A percentile compares a stretch with the other conserved stretches of the same genome.
Evolutionary conservation across 2,113 vertebrate genomes (phyloP).

Genomic region (Pseudopodoces humilis): DNA sequence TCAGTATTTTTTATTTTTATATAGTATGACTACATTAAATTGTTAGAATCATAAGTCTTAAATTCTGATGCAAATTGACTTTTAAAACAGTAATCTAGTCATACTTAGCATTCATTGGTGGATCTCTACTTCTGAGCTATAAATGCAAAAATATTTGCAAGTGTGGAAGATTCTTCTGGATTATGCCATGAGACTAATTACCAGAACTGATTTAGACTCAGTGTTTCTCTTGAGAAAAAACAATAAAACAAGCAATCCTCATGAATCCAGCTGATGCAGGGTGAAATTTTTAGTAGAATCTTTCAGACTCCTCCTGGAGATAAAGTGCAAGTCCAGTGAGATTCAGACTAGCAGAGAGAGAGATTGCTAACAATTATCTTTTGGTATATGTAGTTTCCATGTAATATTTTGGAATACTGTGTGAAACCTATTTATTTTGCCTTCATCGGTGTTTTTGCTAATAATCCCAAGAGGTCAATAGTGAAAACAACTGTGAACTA

Average conservation of each 20-base stretch:
- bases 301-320: background rate
- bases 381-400: background rate
- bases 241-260: background rate
- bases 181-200: background rate
- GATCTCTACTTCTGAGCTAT: background rate
- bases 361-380: background rate
- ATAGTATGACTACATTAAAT: background rate
- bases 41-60: background rate
- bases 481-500: background rate
- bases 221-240: background rate
- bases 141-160: background rate
- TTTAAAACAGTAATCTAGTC: background rate
- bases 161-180: background rate
- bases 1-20: background rate
- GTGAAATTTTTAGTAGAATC: background rate
- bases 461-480: background rate
- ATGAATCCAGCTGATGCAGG: background rate
- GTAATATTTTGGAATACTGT: background rate
- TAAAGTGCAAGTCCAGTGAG: background rate
- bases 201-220: background rate
- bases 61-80: background rate
- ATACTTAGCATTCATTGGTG: background rate
- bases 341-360: background rate
- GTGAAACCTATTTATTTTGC: background rate
- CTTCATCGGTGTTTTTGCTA: background rate